Percentiles rank a stretch among this genome's conserved stretches.
Conservation (phyloP, 37 sponge, comb jelly and placozoan genomes). For the Bolinopsis microptera region DNA sequence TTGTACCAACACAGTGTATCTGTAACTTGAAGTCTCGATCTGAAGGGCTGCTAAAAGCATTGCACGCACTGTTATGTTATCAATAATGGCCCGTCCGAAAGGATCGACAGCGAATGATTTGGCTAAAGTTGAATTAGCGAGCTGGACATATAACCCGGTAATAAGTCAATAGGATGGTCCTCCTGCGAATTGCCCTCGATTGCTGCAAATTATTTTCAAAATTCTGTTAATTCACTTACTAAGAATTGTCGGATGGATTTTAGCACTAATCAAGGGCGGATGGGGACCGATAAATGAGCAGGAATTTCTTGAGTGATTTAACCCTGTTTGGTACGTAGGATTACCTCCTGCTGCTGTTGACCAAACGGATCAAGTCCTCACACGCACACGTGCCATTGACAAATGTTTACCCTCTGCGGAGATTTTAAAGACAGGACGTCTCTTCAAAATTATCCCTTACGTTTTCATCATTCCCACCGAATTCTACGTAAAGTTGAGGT, state of each 20-base stretch:
- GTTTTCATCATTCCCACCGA: neutral
- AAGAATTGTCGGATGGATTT: neutral
- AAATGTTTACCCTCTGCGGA: neutral
- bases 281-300: neutral
- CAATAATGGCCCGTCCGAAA: neutral
- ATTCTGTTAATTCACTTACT: neutral
- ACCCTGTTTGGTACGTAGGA: neutral
- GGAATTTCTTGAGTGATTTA: neutral
- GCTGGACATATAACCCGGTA: neutral
- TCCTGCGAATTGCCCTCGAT: neutral
- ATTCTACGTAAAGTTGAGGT: neutral
- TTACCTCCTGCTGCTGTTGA: neutral
- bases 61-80: neutral
- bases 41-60: neutral
- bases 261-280: neutral
- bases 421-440: neutral
- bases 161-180: neutral
- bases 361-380: neutral
- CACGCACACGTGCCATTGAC: neutral
- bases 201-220: neutral
- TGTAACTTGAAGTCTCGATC: neutral
- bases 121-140: neutral
- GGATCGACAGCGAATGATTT: neutral
- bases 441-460: neutral
- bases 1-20: neutral